These are phyloP conservation scores for Mungos mungo DNA, from an alignment of 2,113 vertebrate genomes.

Conservation along the genomic window DNA sequence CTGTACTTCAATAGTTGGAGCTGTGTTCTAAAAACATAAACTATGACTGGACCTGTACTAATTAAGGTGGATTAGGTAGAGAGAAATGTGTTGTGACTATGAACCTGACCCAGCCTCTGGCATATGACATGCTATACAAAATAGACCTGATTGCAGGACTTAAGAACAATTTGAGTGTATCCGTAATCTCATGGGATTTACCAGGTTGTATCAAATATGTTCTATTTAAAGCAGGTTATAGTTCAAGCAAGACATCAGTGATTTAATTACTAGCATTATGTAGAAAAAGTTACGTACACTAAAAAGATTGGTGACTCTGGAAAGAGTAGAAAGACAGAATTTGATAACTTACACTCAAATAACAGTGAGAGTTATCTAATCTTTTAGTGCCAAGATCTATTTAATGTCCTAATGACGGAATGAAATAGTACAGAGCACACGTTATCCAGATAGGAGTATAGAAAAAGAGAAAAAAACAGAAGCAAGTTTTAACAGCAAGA, in stretches of 20 bases:
- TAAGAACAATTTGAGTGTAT: neutral
- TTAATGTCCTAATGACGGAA: neutral
- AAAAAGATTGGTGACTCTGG: neutral
- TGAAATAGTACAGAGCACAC: neutral
- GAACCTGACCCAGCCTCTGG: neutral
- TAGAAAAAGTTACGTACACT: neutral
- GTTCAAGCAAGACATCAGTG: neutral
- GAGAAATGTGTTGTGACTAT: neutral
- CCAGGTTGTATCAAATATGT: neutral
- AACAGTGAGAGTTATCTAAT: too few relatives aligned
- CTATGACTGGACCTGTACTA: neutral
- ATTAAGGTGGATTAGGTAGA: constrained; percentile 29
- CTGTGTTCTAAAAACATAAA: constrained; percentile 32
- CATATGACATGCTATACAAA: neutral
- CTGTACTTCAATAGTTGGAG: neutral
- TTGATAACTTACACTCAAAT: neutral
- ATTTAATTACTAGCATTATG: neutral
- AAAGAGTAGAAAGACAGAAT: neutral
- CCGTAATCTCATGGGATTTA: neutral
- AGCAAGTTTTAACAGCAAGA: neutral
- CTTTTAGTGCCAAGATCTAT: neutral
- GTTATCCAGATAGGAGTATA: neutral
- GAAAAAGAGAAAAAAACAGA: neutral
- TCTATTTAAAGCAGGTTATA: constrained; percentile 3
- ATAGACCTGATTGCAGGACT: neutral